phyloP scores from a whole-genome alignment of 2,888 invertebrate species.

The Synergus japonicus region DNA sequence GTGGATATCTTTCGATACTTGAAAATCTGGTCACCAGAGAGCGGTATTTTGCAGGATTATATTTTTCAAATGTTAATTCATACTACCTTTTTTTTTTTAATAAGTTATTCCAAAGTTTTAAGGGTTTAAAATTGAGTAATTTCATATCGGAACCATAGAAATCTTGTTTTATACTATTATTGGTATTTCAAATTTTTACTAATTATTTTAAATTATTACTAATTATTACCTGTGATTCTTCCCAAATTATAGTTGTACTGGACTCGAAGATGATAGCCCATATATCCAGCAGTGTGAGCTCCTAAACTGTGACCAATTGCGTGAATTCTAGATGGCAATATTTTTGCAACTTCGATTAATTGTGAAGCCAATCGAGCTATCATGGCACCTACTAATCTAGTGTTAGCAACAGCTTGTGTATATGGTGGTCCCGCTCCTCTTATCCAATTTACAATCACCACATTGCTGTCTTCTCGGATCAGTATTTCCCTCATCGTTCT shows the following conservation, averaged over 20 bases:
- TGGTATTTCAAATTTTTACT: no score
- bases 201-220: no score
- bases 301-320: slow-evolving; percentile 93
- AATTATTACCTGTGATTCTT: slow-evolving; percentile 85
- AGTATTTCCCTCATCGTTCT: slow-evolving; percentile 86
- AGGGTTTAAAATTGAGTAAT: no score
- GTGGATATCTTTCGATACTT: neutral
- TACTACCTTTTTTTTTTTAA: no score
- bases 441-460: slow-evolving; percentile 91
- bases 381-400: slow-evolving; percentile 90
- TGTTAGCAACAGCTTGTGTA: slow-evolving; percentile 94
- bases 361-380: slow-evolving; percentile 84
- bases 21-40: slow-evolving; percentile 4
- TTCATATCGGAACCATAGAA: no score
- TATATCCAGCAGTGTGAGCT: slow-evolving; percentile 90
- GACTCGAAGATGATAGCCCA: slow-evolving; percentile 85
- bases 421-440: slow-evolving; percentile 93
- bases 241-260: slow-evolving; percentile 83
- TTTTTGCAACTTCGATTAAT: slow-evolving; percentile 75
- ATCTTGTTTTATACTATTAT: no score
- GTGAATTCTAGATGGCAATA: slow-evolving; percentile 83
- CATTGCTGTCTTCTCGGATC: slow-evolving; percentile 84
- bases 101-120: no score
- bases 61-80: neutral
- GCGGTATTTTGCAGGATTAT: slow-evolving; percentile 19